These are phyloP conservation scores for Rhogogaster chlorosoma DNA, from an alignment of 2,888 invertebrate genomes.

Conservation along the genomic window DNA sequence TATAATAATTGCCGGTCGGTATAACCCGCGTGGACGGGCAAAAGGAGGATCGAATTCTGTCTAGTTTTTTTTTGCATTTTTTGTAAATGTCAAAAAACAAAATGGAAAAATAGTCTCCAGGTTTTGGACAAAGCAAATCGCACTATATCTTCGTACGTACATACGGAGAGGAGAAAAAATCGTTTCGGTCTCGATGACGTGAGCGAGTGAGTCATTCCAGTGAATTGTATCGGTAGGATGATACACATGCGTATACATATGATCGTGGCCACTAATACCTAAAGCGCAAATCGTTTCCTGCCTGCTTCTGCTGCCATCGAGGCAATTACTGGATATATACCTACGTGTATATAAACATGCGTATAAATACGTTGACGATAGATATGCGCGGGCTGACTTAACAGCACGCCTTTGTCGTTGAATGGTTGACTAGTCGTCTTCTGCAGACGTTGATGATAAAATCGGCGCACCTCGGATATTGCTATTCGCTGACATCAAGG, in stretches of 20 bases:
- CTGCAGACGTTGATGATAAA: conserved; percentile 29
- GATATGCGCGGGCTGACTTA: background rate
- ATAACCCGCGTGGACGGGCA: too few relatives aligned
- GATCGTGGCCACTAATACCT: conserved; percentile 40
- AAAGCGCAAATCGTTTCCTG: conserved; percentile 74
- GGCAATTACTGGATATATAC: conserved; percentile 32
- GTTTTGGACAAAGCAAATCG: background rate
- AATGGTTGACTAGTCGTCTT: conserved; percentile 23
- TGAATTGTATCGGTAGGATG: conserved; percentile 7
- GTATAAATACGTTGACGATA: background rate
- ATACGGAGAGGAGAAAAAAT: background rate
- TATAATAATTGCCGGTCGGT: conserved; percentile 26
- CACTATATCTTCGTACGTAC: background rate
- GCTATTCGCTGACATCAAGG: background rate
- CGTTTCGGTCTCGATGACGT: background rate
- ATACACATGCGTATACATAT: background rate
- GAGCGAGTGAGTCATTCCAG: conserved; percentile 17
- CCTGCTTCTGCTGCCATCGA: conserved; percentile 52
- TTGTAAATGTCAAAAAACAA: too few relatives aligned
- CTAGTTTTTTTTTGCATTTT: background rate
- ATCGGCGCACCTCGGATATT: conserved; percentile 19
- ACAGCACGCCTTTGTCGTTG: conserved; percentile 20
- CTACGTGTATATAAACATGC: background rate
- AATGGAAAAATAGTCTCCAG: background rate
- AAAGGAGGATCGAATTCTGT: background rate